These are phyloP conservation scores for Pseudochirops cupreus DNA, from an alignment of 2,797 vertebrate genomes.

Conservation along the genomic window DNA sequence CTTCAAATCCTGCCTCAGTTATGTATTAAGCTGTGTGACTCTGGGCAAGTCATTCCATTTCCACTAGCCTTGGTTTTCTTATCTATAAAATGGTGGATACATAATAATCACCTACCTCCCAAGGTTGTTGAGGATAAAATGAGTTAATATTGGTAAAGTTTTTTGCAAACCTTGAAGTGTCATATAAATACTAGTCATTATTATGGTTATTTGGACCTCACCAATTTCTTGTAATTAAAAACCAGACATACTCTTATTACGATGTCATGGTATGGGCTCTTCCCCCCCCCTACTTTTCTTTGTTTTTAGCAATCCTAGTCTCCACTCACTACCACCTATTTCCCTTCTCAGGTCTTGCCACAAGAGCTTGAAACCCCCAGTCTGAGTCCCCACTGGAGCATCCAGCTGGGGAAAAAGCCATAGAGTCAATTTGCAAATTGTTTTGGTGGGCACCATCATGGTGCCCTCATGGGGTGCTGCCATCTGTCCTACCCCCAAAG, in stretches of 20 bases:
- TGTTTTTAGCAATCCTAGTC: background rate
- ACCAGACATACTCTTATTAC: background rate
- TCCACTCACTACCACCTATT: background rate
- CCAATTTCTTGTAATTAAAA: background rate
- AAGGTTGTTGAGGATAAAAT: background rate
- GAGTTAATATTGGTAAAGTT: background rate
- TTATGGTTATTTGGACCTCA: background rate
- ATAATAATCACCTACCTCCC: background rate
- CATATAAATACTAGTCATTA: background rate
- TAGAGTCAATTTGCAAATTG: slow-evolving; percentile 62
- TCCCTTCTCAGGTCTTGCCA: slow-evolving; percentile 68
- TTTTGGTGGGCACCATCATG: slow-evolving; percentile 54
- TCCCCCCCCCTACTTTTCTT: background rate
- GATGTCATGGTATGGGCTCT: background rate
- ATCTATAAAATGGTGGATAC: background rate
- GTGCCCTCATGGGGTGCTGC: slow-evolving; percentile 55
- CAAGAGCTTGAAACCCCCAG: slow-evolving; percentile 42
- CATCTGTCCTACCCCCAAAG: slow-evolving; percentile 54
- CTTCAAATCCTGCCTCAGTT: background rate
- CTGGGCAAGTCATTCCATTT: background rate
- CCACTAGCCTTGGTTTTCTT: background rate
- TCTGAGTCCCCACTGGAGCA: slow-evolving; percentile 70
- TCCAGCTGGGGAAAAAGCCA: slow-evolving; percentile 68
- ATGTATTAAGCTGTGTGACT: background rate
- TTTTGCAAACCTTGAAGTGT: background rate